A percentile compares a stretch with the other conserved stretches of the same genome.
Evolutionary conservation across 92 coral and sea anemone genomes (phyloP).

Genomic region (Umimayanthus kanabou): DNA sequence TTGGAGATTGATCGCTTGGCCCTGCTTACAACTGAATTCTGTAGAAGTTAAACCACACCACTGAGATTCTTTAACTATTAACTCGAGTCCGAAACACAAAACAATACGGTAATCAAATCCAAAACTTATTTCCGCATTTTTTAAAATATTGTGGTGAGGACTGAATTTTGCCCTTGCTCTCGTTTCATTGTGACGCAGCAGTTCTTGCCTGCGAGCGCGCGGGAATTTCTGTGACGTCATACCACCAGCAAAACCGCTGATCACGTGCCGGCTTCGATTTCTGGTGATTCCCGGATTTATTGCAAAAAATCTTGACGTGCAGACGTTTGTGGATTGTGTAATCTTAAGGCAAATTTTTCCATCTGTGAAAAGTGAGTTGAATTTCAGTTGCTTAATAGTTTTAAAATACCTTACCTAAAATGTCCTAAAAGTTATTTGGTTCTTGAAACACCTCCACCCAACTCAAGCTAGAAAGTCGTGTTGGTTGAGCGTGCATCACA

Average conservation of each 20-base stretch:
- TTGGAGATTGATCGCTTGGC: too few relatives aligned
- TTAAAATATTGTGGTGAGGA: too few relatives aligned
- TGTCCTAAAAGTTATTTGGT: background rate
- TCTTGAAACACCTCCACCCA: background rate
- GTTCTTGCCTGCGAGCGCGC: background rate
- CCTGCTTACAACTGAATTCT: too few relatives aligned
- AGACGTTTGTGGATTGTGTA: background rate
- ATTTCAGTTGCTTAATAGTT: background rate
- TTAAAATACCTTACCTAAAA: background rate
- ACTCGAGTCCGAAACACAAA: too few relatives aligned
- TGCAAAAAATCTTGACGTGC: background rate
- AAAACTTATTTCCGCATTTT: too few relatives aligned
- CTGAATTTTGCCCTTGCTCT: too few relatives aligned
- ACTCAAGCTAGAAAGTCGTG: background rate
- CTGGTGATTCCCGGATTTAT: background rate
- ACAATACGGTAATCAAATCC: too few relatives aligned
- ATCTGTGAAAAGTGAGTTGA: background rate
- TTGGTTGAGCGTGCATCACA: background rate
- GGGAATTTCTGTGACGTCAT: background rate
- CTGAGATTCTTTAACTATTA: too few relatives aligned
- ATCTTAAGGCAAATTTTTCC: background rate
- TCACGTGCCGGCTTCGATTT: background rate
- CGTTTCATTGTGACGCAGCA: constrained; percentile 2
- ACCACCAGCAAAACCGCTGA: background rate
- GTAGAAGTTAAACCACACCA: too few relatives aligned